These are phyloP conservation scores for Poecile montanus DNA, from an alignment of 2,797 vertebrate genomes.

Conservation along the genomic window DNA sequence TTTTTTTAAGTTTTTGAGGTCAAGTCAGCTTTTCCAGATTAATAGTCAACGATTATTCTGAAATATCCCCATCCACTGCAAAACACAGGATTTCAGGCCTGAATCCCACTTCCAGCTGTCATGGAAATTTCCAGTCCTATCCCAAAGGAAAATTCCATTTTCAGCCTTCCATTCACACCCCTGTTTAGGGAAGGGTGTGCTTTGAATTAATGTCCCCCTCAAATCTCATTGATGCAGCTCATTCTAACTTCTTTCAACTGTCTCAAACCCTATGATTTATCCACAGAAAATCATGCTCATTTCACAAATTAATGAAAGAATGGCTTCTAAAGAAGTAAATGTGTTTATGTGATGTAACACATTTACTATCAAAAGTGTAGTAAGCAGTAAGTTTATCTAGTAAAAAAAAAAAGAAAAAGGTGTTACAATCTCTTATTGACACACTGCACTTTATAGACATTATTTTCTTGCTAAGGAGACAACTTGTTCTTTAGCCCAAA, in stretches of 20 bases:
- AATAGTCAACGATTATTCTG: slow-evolving; percentile 34
- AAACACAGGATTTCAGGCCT: slow-evolving; percentile 6
- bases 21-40: slow-evolving; percentile 42
- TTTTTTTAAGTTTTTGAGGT: neutral
- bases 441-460: neutral
- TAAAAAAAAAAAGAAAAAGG: neutral
- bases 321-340: neutral
- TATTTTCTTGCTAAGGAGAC: neutral
- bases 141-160: slow-evolving; percentile 53
- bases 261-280: neutral
- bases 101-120: slow-evolving; percentile 35
- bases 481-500: neutral
- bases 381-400: neutral
- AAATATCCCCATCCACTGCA: slow-evolving; percentile 11
- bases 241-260: neutral
- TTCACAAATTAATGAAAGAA: neutral
- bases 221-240: neutral
- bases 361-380: neutral
- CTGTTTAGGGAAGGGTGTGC: neutral
- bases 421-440: neutral
- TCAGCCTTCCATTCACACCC: neutral
- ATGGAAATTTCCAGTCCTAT: slow-evolving; percentile 48
- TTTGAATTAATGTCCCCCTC: neutral
- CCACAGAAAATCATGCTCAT: neutral
- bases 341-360: neutral